Evolutionary conservation across 2,888 invertebrate genomes (phyloP).

Genomic region (Anodontia alba): DNA sequence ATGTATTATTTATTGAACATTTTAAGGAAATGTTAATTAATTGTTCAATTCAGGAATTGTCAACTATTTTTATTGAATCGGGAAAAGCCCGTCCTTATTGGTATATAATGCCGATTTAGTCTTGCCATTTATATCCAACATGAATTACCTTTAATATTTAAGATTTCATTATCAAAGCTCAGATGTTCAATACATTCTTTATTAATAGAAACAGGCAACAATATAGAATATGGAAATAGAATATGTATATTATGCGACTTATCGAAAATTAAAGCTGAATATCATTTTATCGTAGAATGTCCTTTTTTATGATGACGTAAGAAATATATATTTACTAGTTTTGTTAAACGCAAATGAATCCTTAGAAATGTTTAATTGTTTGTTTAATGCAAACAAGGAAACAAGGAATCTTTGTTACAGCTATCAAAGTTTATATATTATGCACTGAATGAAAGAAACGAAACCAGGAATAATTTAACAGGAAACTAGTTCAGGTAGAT

Average conservation of each 20-base stretch:
- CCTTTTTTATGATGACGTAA: not conserved
- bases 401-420: not conserved
- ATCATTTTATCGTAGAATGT: not conserved
- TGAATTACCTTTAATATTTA: not conserved
- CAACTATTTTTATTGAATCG: not conserved
- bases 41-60: slow-evolving; percentile 22
- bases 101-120: not conserved
- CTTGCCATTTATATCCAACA: not conserved
- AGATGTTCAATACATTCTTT: not conserved
- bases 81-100: slow-evolving; percentile 5
- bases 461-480: not conserved
- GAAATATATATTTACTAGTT: not conserved
- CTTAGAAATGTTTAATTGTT: not conserved
- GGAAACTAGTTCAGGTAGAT: not conserved
- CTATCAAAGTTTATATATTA: not conserved
- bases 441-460: not conserved
- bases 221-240: slow-evolving; percentile 2
- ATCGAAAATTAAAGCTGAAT: not conserved
- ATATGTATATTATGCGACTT: not conserved
- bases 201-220: not conserved
- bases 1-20: slow-evolving; percentile 5
- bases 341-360: not conserved
- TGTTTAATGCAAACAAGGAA: not conserved
- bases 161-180: not conserved
- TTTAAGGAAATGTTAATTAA: slow-evolving; percentile 20